phyloP scores from a whole-genome alignment of 2,113 vertebrate species.

The Callipepla squamata region DNA sequence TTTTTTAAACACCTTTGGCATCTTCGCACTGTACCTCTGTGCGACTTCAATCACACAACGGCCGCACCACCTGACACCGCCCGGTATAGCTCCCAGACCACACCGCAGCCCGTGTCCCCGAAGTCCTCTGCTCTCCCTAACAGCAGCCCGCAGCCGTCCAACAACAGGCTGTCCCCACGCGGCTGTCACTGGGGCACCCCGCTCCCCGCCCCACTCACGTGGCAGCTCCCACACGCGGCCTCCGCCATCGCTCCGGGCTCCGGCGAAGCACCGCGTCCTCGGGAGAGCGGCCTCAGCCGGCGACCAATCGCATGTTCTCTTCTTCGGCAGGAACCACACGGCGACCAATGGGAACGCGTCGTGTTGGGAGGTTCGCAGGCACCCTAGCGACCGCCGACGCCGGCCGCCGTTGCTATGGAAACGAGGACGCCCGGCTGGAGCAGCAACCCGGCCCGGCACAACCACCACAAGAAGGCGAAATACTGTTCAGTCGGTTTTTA shows the following conservation, averaged over 20 bases:
- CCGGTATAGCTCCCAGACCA: no score
- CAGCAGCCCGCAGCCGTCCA: no score
- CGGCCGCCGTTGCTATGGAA: neutral
- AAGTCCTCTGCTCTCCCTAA: neutral
- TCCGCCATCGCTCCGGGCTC: rapidly evolving
- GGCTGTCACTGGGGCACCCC: no score
- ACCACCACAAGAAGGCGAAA: neutral
- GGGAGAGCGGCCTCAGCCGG: neutral
- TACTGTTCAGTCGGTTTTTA: slow-evolving; percentile 80
- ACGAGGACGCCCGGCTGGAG: neutral
- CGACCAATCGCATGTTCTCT: slow-evolving; percentile 29
- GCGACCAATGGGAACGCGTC: slow-evolving; percentile 21
- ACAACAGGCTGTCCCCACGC: no score
- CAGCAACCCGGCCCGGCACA: rapidly evolving
- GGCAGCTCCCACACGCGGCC: neutral
- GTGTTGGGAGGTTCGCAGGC: rapidly evolving
- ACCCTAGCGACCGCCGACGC: neutral
- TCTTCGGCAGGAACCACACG: neutral
- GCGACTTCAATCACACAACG: rapidly evolving
- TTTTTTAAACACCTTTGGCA: neutral
- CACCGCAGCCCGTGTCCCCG: rapidly evolving
- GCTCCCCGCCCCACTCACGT: neutral
- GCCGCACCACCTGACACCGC: rapidly evolving
- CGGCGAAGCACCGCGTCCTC: rapidly evolving
- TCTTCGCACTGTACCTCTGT: neutral